Evolutionary conservation across 1,140 invertebrate genomes (phyloP).

Genomic region (Drosophila willistoni): DNA sequence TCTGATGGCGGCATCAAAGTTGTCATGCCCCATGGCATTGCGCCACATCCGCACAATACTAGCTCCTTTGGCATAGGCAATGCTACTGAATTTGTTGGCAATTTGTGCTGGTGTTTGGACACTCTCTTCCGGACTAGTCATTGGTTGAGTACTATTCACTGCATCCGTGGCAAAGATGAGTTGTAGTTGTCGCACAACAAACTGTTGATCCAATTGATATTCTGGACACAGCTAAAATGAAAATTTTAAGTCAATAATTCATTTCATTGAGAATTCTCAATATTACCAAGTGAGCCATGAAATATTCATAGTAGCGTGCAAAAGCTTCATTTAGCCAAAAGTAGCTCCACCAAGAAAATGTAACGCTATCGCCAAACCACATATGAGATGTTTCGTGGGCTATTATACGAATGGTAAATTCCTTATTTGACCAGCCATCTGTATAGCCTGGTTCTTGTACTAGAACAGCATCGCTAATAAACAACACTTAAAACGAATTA

Average conservation of each 20-base stretch:
- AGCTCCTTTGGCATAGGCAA: constrained; percentile 88
- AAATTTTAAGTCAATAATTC: neutral
- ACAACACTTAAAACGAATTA: neutral
- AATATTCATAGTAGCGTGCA: constrained; percentile 88
- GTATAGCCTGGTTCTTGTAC: constrained; percentile 51
- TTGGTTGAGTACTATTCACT: constrained; percentile 85
- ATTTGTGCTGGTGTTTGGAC: constrained; percentile 83
- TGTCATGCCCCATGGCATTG: constrained; percentile 86
- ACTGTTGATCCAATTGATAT: constrained; percentile 84
- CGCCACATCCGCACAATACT: constrained; percentile 90
- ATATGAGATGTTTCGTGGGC: constrained; percentile 87
- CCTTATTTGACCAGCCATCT: constrained; percentile 71
- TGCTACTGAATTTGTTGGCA: constrained; percentile 85
- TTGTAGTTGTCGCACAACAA: constrained; percentile 88
- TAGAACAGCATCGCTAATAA: constrained; percentile 54
- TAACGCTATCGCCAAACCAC: constrained; percentile 89
- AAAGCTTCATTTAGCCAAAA: constrained; percentile 89
- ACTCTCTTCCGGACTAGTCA: constrained; percentile 84
- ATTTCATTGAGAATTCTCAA: neutral
- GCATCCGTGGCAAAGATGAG: constrained; percentile 87
- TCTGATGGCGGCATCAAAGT: constrained; percentile 86
- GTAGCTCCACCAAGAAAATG: constrained; percentile 87
- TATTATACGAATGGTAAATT: constrained; percentile 84
- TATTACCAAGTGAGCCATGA: constrained; percentile 83
- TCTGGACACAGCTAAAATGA: constrained; percentile 68